Evolutionary conservation across 2,113 vertebrate species (phyloP), one percentile per base, ranked within the genome.

Genomic region (Toxostoma redivivum): DNA sequence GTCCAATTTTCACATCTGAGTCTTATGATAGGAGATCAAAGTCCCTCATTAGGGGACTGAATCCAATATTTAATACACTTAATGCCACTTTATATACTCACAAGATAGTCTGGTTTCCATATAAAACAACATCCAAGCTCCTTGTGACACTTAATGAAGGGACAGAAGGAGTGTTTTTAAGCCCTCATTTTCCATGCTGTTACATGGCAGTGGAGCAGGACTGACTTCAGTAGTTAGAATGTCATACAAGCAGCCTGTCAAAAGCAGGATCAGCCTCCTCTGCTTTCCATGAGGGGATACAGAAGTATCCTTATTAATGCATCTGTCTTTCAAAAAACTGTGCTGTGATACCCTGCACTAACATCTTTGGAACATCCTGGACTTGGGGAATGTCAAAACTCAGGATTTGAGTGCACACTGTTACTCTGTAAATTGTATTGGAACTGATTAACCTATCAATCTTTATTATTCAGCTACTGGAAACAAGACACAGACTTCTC

Each of bases 1-100:
- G 58, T n/a, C 82, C n/a, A 60, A 31, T 92, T 88, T 95, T 92
- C 88, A 86, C 65, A 69, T 78, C 28, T 64, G 56, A 92, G 81
- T 86, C 81, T 90, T 66, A 74, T 37, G 80, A 93, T 84, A 88
- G 72, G 19, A 92, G 88, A 93, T 95, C 86, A 94, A 96, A 96
- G 92, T 44, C 86, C 76, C 61, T 91, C 77, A 90, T 94, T 94
- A 92, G 48, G 44, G 30, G 12, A 80, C 47, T 30, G 82, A 95
- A 74, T 93, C 85, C 79, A 86, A 67, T 88, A 71, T 81, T 95
- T 95, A 91, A 87, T 72, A 79, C 40, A 61, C 45, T 65, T 84
- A 86, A 90, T 69, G n/a, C 57, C 45, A 30, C 61, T 95, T 84
- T 24, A 94, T 77, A 57, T 67, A 71, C 64, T 66, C 65, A 53